Conservation (phyloP, 2,113 vertebrate species). For the Struthio camelus region DNA sequence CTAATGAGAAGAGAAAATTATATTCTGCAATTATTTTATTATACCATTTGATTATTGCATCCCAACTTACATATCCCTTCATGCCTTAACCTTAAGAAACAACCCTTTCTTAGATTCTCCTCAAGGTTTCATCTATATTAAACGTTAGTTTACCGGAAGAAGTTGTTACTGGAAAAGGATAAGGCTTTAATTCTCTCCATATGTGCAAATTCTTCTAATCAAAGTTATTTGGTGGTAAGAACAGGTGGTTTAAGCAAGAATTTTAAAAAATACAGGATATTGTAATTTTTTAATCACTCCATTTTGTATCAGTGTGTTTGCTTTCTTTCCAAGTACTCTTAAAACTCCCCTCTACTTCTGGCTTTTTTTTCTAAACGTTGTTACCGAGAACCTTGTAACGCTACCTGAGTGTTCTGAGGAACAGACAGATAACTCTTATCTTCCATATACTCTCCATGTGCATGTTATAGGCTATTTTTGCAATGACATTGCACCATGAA, state of each 20-base stretch:
- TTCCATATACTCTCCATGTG: not conserved
- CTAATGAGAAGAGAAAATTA: not conserved
- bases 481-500: not conserved
- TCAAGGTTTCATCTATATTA: not conserved
- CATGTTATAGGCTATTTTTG: not conserved
- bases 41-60: not conserved
- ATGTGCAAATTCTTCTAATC: not conserved
- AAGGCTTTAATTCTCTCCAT: not conserved
- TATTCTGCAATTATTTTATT: not conserved
- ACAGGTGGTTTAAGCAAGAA: not conserved
- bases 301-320: not conserved
- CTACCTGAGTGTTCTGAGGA: not conserved
- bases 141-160: not conserved
- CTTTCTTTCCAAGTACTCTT: not conserved
- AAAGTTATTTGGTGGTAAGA: not conserved
- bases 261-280: not conserved
- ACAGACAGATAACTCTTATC: not conserved
- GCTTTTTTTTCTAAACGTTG: not conserved
- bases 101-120: not conserved
- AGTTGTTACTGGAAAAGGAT: not conserved
- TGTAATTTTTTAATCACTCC: not conserved
- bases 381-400: not conserved
- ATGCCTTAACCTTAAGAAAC: not conserved
- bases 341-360: not conserved
- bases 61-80: not conserved